Conservation (phyloP, 2,113 vertebrate genomes). For the Petaurus breviceps region DNA sequence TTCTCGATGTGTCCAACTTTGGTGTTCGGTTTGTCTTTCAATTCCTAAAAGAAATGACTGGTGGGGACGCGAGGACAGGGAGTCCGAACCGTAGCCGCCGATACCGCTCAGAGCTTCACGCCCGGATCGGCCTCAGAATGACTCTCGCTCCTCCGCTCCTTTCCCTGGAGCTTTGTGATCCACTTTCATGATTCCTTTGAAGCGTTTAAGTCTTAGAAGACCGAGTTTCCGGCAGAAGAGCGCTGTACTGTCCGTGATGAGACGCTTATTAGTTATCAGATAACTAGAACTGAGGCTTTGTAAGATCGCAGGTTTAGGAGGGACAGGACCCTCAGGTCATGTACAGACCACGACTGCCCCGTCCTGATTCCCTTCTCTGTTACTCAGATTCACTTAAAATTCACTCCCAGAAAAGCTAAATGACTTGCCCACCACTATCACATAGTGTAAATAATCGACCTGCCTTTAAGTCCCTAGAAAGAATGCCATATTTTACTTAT, state of each 20-base stretch:
- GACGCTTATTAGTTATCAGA: constrained; percentile 29
- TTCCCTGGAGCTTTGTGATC: neutral
- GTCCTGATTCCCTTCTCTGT: neutral
- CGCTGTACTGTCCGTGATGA: constrained; percentile 36
- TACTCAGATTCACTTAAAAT: neutral
- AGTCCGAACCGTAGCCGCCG: too few species aligned
- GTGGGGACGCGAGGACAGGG: too few species aligned
- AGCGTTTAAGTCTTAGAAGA: neutral
- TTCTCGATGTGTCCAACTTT: too few species aligned
- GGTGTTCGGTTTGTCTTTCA: too few species aligned
- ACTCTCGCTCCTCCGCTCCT: neutral
- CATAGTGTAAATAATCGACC: neutral
- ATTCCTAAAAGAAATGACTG: too few species aligned
- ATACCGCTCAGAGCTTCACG: too few species aligned
- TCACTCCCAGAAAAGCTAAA: neutral
- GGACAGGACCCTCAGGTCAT: neutral
- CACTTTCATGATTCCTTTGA: constrained; percentile 24
- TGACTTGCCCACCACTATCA: neutral
- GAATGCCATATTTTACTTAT: constrained; percentile 3
- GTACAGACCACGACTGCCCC: neutral
- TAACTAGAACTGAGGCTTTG: too few species aligned
- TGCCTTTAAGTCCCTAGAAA: constrained; percentile 32
- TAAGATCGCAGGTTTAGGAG: too few species aligned
- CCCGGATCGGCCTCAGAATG: constrained; percentile 22
- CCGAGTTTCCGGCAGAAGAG: constrained; percentile 23